These are phyloP conservation scores for Habropoda laboriosa DNA, from an alignment of 1,140 invertebrate genomes.

Conservation along the genomic window DNA sequence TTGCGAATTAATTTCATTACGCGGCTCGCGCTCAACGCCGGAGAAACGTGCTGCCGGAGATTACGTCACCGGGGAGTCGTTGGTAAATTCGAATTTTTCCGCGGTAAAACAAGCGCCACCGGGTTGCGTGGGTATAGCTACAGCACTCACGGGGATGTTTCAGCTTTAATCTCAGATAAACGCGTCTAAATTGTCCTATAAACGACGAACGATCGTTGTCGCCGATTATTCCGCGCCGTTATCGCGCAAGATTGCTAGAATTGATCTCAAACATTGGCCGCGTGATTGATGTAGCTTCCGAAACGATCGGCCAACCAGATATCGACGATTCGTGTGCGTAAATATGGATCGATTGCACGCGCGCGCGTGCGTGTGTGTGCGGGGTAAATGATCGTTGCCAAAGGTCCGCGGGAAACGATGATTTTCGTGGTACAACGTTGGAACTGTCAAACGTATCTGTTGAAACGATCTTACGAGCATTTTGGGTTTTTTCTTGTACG, in stretches of 20 bases:
- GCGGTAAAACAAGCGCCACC: no score
- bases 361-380: background rate
- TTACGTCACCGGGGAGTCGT: background rate
- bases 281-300: constrained; percentile 42
- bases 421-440: constrained; percentile 12
- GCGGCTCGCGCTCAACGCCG: background rate
- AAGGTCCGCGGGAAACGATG: background rate
- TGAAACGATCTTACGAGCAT: background rate
- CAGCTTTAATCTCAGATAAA: constrained; percentile 27
- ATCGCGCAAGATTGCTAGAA: constrained; percentile 38
- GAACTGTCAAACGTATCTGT: background rate
- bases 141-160: background rate
- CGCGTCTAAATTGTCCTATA: constrained; percentile 11
- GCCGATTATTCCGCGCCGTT: constrained; percentile 39
- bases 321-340: constrained; percentile 28
- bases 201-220: constrained; percentile 1
- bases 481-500: background rate
- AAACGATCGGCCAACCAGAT: constrained; percentile 39
- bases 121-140: no score
- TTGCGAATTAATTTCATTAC: constrained; percentile 22
- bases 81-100: background rate
- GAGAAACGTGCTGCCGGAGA: background rate
- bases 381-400: background rate
- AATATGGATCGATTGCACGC: constrained; percentile 44
- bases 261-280: constrained; percentile 35